Percentiles rank a stretch among this genome's conserved stretches.
phyloP scores from a whole-genome alignment of 1,140 invertebrate genomes.

The Drosophila kohkoa region DNA sequence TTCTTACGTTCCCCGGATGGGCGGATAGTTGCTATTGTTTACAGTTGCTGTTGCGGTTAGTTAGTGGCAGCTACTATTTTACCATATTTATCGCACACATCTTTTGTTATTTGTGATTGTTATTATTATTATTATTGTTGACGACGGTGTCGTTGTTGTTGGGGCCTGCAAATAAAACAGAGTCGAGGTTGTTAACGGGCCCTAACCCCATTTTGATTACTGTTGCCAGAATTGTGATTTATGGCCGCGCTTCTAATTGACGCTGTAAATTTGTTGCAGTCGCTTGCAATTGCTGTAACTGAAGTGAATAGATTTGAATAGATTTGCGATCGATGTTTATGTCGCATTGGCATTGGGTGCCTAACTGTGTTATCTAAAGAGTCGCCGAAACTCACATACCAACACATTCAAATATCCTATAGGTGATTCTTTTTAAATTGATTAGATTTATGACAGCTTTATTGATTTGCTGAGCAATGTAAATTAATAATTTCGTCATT shows the following conservation, averaged over 20 bases:
- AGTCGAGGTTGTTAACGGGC: constrained; percentile 19
- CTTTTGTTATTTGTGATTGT: constrained; percentile 24
- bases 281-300: constrained; percentile 65
- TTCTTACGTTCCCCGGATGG: background rate
- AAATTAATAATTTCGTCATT: constrained; percentile 15
- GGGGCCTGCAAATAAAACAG: constrained; percentile 21
- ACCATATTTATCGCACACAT: constrained; percentile 44
- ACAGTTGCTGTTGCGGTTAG: constrained; percentile 20
- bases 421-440: constrained; percentile 42
- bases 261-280: constrained; percentile 66
- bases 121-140: constrained; percentile 17
- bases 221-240: constrained; percentile 64
- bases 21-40: constrained; percentile 29
- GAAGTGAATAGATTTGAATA: constrained; percentile 16
- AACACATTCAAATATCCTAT: background rate
- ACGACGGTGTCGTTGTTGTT: background rate
- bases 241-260: constrained; percentile 60
- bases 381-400: constrained; percentile 1
- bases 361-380: constrained; percentile 35
- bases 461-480: constrained; percentile 31
- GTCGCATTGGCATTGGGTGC: constrained; percentile 4
- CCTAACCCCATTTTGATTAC: constrained; percentile 58
- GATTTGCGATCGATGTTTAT: constrained; percentile 16
- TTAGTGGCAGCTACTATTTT: constrained; percentile 42
- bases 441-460: constrained; percentile 50